A percentile compares a stretch with the other conserved stretches of the same genome.
Conservation (phyloP, 2,797 vertebrate species). For the Chaetophractus vellerosus region DNA sequence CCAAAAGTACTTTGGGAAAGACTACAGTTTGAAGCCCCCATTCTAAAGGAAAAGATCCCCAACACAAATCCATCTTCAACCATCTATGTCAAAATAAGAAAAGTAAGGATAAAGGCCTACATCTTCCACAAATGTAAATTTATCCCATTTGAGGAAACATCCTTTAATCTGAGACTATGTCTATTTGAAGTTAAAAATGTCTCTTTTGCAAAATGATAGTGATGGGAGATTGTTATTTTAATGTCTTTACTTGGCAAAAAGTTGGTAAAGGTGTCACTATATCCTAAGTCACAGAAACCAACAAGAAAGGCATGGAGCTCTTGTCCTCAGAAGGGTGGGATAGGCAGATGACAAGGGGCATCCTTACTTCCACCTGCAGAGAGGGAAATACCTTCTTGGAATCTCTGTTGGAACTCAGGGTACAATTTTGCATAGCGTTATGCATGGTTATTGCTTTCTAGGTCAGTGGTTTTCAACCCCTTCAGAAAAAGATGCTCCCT, state of each 20-base stretch:
- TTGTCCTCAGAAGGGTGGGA: not conserved
- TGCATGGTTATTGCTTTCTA: not conserved
- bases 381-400: not conserved
- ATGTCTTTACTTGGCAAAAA: constrained; percentile 30
- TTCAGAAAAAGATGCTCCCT: not conserved
- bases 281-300: not conserved
- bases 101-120: not conserved
- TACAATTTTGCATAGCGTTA: not conserved
- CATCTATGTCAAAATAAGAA: not conserved
- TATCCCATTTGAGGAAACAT: constrained; percentile 34
- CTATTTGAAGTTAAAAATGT: constrained; percentile 5
- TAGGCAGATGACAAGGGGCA: not conserved
- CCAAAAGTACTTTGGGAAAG: not conserved
- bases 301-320: not conserved
- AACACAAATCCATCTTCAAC: not conserved
- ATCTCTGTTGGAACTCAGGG: not conserved
- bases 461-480: not conserved
- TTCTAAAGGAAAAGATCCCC: not conserved
- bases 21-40: not conserved
- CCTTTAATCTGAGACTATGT: not conserved
- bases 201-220: constrained; percentile 26
- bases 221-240: not conserved
- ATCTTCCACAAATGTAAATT: constrained; percentile 26
- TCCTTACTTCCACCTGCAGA: not conserved
- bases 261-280: not conserved